A percentile compares a stretch with the other conserved stretches of the same genome.
phyloP scores from a whole-genome alignment of 2,113 vertebrate genomes.

The Ardeotis arabs region DNA sequence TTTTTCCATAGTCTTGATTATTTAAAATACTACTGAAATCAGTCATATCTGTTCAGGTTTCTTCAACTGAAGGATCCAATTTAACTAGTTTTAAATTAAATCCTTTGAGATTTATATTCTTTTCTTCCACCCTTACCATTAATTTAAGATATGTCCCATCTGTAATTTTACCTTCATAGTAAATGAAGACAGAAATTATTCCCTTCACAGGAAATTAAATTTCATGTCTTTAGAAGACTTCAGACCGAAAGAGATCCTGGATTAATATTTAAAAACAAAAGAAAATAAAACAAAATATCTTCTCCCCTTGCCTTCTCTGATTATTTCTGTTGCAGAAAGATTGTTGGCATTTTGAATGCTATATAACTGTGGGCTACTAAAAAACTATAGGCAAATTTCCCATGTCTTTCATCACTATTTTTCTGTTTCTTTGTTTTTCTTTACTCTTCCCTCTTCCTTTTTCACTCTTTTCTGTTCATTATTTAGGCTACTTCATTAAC shows the following conservation, averaged over 20 bases:
- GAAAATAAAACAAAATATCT: neutral
- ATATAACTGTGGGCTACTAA: neutral
- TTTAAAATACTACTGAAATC: neutral
- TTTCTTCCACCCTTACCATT: neutral
- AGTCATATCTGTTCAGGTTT: neutral
- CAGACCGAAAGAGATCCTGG: neutral
- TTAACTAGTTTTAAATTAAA: neutral
- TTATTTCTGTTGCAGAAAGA: neutral
- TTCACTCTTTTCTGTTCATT: neutral
- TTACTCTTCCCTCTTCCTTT: neutral
- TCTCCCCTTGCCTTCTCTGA: fast-evolving
- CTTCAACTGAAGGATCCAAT: neutral
- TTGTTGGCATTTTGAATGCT: neutral
- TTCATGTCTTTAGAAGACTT: neutral
- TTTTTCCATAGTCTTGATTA: neutral
- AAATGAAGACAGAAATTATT: neutral
- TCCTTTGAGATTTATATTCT: neutral
- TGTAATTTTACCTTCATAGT: neutral
- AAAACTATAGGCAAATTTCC: neutral
- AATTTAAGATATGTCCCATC: neutral
- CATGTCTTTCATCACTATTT: neutral
- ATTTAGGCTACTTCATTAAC: neutral
- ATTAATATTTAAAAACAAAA: neutral
- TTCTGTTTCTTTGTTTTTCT: neutral
- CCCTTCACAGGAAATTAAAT: neutral